Conservation (phyloP, 2,113 vertebrate genomes). For the Genyomyrus donnyi region DNA sequence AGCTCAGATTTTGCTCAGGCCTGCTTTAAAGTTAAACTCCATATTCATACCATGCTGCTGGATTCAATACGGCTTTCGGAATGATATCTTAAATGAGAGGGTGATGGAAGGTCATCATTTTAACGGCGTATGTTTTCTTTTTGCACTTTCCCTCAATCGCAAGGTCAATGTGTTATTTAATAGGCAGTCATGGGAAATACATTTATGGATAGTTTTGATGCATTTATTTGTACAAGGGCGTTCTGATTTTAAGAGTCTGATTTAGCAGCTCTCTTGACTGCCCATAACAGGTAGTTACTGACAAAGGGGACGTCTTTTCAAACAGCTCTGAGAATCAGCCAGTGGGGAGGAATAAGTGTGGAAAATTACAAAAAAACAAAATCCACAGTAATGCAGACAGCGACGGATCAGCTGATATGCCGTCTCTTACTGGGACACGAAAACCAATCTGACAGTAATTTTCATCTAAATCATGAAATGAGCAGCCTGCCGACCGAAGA, state of each 20-base stretch:
- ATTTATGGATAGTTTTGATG: not conserved
- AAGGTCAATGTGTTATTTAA: not conserved
- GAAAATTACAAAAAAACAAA: not conserved
- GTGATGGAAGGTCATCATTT: not conserved
- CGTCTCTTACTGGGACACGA: not conserved
- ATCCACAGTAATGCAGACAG: not conserved
- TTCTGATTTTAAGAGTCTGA: not conserved
- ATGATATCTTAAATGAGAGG: not conserved
- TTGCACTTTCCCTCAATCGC: not conserved
- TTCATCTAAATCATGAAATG: not conserved
- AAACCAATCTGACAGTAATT: not conserved
- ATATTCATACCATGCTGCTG: not conserved
- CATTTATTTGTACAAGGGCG: not conserved
- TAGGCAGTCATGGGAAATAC: not conserved
- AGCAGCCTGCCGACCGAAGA: not conserved
- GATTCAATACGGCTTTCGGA: not conserved
- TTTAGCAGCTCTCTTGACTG: no score
- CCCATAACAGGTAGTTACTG: not conserved
- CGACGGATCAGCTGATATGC: not conserved
- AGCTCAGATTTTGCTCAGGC: not conserved
- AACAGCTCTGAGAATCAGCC: not conserved
- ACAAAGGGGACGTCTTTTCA: not conserved
- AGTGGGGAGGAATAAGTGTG: not conserved
- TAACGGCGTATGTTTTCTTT: not conserved
- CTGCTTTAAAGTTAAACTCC: not conserved